phyloP scores from a whole-genome alignment of 64 coral and sea anemone species.

The Acropora tenuis region DNA sequence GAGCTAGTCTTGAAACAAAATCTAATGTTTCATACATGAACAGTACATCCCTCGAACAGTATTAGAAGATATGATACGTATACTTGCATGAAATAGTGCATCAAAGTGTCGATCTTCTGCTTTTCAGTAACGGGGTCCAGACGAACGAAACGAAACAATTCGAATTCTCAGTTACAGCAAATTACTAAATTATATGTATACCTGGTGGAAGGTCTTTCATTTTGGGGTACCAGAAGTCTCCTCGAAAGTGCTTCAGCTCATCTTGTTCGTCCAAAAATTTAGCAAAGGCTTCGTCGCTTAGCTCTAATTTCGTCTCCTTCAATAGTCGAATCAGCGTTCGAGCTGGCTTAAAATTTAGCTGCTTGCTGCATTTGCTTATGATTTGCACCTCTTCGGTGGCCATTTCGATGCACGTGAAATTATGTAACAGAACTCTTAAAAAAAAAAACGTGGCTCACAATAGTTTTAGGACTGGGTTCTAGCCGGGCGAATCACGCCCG shows the following conservation, averaged over 20 bases:
- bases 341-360: slow-evolving; percentile 16
- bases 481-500: no score
- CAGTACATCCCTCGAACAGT: no score
- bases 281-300: slow-evolving; percentile 57
- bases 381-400: background rate
- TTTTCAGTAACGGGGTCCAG: no score
- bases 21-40: no score
- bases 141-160: background rate
- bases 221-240: slow-evolving; percentile 74
- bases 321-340: background rate
- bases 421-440: no score
- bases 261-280: slow-evolving; percentile 61
- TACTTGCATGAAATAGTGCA: no score
- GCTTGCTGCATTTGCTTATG: background rate
- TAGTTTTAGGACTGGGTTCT: no score
- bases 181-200: background rate
- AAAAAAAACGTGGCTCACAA: no score
- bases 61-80: no score
- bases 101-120: no score
- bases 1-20: no score
- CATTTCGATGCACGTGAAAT: background rate
- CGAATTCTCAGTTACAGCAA: background rate
- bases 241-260: slow-evolving; percentile 40
- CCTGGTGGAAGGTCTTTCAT: slow-evolving; percentile 75
- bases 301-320: slow-evolving; percentile 3